Evolutionary conservation across 2,797 vertebrate genomes (phyloP).

Genomic region (Taeniopygia guttata): DNA sequence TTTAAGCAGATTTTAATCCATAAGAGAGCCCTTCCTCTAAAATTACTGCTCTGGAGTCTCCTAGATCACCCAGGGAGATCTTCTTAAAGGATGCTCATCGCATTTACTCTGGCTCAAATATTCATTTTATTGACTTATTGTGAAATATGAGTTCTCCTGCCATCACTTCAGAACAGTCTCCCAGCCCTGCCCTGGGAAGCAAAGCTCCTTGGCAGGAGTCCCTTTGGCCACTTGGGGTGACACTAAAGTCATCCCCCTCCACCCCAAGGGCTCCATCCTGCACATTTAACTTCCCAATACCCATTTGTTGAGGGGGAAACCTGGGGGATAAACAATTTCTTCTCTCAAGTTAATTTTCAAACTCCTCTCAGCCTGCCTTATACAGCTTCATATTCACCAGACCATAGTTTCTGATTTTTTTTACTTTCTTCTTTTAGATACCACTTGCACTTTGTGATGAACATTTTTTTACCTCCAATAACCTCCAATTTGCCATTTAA

Average conservation of each 20-base stretch:
- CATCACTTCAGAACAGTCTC: background rate
- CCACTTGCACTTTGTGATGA: background rate
- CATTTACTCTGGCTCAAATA: background rate
- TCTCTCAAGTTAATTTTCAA: background rate
- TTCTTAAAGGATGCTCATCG: background rate
- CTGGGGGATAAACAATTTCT: background rate
- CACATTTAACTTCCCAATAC: background rate
- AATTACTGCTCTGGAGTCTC: slow-evolving; percentile 21
- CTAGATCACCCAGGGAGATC: slow-evolving; percentile 53
- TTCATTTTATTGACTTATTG: background rate
- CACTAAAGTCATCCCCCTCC: background rate
- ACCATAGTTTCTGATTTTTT: background rate
- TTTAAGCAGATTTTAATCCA: slow-evolving; percentile 51
- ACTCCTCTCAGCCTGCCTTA: background rate
- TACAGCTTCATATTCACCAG: background rate
- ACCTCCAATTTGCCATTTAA: background rate
- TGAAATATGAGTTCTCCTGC: background rate
- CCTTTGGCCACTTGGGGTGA: background rate
- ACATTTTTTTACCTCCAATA: background rate
- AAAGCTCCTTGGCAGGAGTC: background rate
- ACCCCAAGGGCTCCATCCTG: background rate
- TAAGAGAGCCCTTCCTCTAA: slow-evolving; percentile 28
- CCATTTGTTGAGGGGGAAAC: background rate
- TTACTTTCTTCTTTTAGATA: background rate
- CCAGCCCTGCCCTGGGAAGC: background rate